A percentile compares a stretch with the other conserved stretches of the same genome.
Conservation (phyloP, 2,888 invertebrate genomes). For the Tenodera sinensis region DNA sequence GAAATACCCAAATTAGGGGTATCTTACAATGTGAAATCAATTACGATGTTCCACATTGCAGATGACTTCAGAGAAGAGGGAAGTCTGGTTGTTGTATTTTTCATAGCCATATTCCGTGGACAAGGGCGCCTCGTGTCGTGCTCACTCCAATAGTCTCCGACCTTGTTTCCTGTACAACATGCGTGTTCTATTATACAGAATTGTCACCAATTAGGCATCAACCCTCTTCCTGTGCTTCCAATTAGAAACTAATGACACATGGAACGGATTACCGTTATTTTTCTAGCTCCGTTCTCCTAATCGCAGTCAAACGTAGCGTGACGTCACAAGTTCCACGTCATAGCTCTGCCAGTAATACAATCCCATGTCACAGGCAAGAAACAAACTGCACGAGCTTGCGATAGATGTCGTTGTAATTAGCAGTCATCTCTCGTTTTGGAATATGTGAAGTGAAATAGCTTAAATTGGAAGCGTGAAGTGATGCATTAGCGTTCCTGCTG, state of each 20-base stretch:
- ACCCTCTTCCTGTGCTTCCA: not conserved
- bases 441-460: not conserved
- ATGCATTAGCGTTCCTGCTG: too few relatives aligned
- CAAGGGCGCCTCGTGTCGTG: not conserved
- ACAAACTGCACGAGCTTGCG: not conserved
- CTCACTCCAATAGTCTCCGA: not conserved
- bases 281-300: not conserved
- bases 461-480: not conserved
- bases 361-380: not conserved
- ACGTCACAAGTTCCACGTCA: conserved; percentile 19
- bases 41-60: too few relatives aligned
- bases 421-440: not conserved
- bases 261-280: not conserved
- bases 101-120: not conserved
- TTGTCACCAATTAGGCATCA: not conserved
- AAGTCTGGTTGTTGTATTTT: not conserved
- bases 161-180: not conserved
- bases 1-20: too few relatives aligned
- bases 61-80: too few relatives aligned
- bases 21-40: too few relatives aligned
- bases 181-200: not conserved
- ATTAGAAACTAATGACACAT: conserved; percentile 15
- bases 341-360: not conserved
- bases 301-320: conserved; percentile 9
- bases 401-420: not conserved